A percentile compares a stretch with the other conserved stretches of the same genome.
phyloP scores from a whole-genome alignment of 2,888 invertebrate genomes.

The Agrotis segetum region DNA sequence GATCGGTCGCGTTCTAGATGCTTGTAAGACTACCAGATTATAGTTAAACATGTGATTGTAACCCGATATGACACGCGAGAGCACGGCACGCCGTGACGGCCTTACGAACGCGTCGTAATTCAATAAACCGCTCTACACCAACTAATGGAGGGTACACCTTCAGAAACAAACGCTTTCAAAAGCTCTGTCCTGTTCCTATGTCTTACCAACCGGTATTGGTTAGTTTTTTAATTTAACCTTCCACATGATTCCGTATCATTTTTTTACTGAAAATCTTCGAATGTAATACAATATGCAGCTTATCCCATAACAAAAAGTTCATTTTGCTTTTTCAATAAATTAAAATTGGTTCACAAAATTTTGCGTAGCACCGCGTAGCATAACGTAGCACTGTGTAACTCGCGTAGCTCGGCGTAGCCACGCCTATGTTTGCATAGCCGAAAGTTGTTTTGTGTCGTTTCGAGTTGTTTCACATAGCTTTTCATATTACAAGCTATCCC shows the following conservation, averaged over 20 bases:
- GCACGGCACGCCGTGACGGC: slow-evolving; percentile 65
- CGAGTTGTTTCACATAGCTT: background rate
- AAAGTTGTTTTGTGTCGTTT: background rate
- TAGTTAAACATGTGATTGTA: slow-evolving; percentile 69
- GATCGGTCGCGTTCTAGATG: slow-evolving; percentile 66
- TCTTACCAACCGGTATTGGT: background rate
- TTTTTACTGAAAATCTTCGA: no score
- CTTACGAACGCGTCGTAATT: slow-evolving; percentile 75
- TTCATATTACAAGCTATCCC: background rate
- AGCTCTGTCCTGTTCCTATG: slow-evolving; percentile 17
- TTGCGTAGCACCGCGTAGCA: background rate
- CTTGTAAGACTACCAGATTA: slow-evolving; percentile 69
- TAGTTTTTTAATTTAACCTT: slow-evolving; percentile 11
- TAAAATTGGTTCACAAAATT: no score
- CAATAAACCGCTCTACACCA: slow-evolving; percentile 75
- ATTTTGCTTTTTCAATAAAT: no score
- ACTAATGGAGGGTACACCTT: slow-evolving; percentile 76
- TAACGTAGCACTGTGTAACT: background rate
- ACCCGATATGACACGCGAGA: slow-evolving; percentile 70
- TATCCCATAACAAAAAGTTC: no score
- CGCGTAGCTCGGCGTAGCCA: background rate
- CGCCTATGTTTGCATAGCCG: no score
- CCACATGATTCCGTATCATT: background rate
- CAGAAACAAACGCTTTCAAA: slow-evolving; percentile 49
- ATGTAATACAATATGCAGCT: no score